Percentiles rank a stretch among this genome's conserved stretches.
Evolutionary conservation across 2,888 invertebrate species (phyloP).

Genomic region (Hemithea aestivaria): DNA sequence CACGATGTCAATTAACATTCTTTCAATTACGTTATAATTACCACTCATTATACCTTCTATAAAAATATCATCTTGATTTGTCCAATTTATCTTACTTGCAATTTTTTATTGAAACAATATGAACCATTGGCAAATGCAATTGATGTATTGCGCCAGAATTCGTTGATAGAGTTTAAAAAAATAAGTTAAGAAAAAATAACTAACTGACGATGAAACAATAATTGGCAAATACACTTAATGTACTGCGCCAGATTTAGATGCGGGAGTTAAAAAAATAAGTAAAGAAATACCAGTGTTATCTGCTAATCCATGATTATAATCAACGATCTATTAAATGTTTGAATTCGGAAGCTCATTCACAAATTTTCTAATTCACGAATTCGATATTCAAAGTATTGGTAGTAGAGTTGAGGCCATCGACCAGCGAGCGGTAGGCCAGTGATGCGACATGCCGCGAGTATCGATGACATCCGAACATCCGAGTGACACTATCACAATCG

Average conservation of each 20-base stretch:
- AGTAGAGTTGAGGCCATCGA: too few relatives aligned
- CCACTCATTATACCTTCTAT: slow-evolving; percentile 48
- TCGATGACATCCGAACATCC: slow-evolving; percentile 40
- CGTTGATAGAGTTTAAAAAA: too few relatives aligned
- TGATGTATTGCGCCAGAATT: too few relatives aligned
- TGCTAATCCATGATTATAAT: too few relatives aligned
- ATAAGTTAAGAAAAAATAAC: too few relatives aligned
- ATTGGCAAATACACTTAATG: slow-evolving; percentile 15
- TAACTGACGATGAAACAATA: too few relatives aligned
- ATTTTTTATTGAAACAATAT: too few relatives aligned
- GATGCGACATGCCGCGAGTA: slow-evolving; percentile 31
- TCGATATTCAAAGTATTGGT: too few relatives aligned
- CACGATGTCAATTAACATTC: slow-evolving; percentile 61
- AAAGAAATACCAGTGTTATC: too few relatives aligned
- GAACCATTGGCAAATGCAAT: too few relatives aligned
- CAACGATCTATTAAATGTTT: too few relatives aligned
- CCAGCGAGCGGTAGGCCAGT: slow-evolving; percentile 16
- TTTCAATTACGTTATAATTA: slow-evolving; percentile 55
- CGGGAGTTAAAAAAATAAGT: slow-evolving; percentile 6
- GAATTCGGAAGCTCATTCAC: slow-evolving; percentile 36
- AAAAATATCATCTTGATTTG: slow-evolving; percentile 43
- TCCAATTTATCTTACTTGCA: slow-evolving; percentile 36
- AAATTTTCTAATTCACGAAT: slow-evolving; percentile 40
- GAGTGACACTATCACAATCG: slow-evolving; percentile 63
- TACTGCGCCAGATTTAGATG: slow-evolving; percentile 1